Conservation (phyloP, 2,797 vertebrate species). For the Botia kubotai region DNA sequence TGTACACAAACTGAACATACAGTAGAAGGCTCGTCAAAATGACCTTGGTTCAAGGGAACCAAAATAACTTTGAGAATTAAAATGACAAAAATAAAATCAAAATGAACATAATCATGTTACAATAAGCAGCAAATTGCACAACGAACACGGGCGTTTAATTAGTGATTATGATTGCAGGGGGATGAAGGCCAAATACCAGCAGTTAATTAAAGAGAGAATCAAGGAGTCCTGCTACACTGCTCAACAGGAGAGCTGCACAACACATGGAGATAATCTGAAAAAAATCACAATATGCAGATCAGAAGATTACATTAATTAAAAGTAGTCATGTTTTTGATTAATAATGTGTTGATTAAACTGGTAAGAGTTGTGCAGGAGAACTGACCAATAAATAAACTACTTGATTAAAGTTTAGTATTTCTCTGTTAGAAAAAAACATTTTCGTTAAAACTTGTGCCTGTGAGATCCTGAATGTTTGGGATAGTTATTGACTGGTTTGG, state of each 20-base stretch:
- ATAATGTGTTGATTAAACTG: constrained; percentile 32
- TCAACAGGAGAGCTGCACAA: constrained; percentile 50
- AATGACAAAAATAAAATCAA: constrained; percentile 1
- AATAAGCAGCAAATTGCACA: constrained; percentile 58
- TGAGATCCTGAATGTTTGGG: constrained; percentile 23
- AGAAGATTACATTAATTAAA: constrained; percentile 60
- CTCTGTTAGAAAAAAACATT: background rate
- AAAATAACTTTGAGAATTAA: constrained; percentile 10
- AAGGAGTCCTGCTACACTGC: constrained; percentile 46
- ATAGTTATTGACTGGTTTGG: constrained; percentile 26
- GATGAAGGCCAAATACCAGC: constrained; percentile 58
- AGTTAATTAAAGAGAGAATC: constrained; percentile 55
- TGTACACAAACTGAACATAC: too few relatives aligned
- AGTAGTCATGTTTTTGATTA: constrained; percentile 49
- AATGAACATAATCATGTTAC: constrained; percentile 55
- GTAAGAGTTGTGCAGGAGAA: background rate
- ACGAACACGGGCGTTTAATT: constrained; percentile 56
- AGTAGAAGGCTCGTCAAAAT: constrained; percentile 21
- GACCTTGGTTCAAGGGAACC: constrained; percentile 46
- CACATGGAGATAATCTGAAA: constrained; percentile 34
- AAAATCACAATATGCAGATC: constrained; percentile 49
- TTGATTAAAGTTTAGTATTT: background rate
- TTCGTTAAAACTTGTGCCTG: background rate
- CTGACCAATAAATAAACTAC: background rate
- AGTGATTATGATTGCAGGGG: constrained; percentile 60